These are phyloP conservation scores for Heterodera carotae DNA, from an alignment of 1,140 invertebrate species.

Conservation along the genomic window DNA sequence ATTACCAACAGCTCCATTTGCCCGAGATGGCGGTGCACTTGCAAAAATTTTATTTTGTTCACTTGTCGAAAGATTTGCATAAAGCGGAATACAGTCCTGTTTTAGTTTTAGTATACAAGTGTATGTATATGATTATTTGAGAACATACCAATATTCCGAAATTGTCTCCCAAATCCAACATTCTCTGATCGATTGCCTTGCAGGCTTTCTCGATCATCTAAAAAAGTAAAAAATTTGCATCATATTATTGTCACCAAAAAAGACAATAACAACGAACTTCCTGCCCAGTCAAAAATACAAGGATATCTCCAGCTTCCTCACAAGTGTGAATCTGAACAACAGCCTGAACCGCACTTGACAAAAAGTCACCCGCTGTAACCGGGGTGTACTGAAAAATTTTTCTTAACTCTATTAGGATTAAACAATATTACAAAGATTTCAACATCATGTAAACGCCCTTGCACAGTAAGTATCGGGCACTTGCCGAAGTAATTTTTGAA, in stretches of 20 bases:
- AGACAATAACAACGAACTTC: conserved; percentile 76
- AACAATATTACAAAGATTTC: conserved; percentile 99
- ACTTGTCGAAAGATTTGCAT: no score
- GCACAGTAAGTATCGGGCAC: conserved; percentile 92
- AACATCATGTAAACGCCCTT: conserved; percentile 78
- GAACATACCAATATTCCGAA: no score
- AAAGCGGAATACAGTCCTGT: no score
- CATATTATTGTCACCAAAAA: conserved; percentile 22
- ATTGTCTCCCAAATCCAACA: conserved; percentile 76
- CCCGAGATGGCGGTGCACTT: no score
- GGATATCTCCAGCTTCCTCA: conserved; percentile 83
- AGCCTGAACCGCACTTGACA: conserved; percentile 78
- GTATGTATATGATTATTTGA: no score
- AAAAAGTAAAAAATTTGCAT: background rate
- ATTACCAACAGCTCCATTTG: no score
- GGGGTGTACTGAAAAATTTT: no score
- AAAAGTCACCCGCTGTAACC: background rate
- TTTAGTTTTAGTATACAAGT: no score
- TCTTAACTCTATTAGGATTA: no score
- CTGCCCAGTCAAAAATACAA: conserved; percentile 76
- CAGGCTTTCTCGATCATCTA: conserved; percentile 78
- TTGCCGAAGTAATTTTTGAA: conserved; percentile 93
- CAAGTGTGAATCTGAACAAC: conserved; percentile 98
- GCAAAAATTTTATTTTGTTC: no score
- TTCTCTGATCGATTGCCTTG: no score